Evolutionary conservation across 2,113 vertebrate species (phyloP).

Genomic region (Aleadryas rufinucha): DNA sequence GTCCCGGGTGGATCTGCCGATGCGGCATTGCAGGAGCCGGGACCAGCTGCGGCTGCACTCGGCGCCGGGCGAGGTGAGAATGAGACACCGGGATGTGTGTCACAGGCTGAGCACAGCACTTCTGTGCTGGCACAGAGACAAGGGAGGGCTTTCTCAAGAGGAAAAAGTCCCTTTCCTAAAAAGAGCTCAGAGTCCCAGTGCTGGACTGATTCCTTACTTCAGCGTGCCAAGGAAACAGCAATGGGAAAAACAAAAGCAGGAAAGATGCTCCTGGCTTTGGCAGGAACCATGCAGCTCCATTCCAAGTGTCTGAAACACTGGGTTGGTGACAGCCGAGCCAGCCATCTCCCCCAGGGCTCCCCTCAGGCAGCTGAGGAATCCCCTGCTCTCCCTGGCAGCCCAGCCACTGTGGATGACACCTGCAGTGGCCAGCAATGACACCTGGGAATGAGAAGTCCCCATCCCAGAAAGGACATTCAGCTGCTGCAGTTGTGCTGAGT

Average conservation of each 20-base stretch:
- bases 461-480: not conserved
- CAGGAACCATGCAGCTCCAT: not conserved
- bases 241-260: not conserved
- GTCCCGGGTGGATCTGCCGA: not conserved
- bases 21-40: fast-evolving
- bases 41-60: not conserved
- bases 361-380: not conserved
- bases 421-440: fast-evolving
- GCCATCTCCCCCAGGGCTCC: not conserved
- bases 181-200: not conserved
- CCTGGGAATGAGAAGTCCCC: not conserved
- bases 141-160: not conserved
- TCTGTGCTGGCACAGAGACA: not conserved
- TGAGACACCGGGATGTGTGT: not conserved
- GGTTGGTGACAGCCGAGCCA: fast-evolving
- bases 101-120: not conserved
- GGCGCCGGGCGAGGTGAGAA: not conserved
- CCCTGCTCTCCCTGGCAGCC: not conserved
- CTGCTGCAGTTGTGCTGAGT: not conserved
- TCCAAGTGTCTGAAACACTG: not conserved
- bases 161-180: not conserved
- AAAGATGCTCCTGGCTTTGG: not conserved
- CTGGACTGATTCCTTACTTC: not conserved
- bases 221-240: not conserved
- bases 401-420: not conserved